These are phyloP conservation scores for Erynnis tages DNA, from an alignment of 2,888 invertebrate species.

Conservation along the genomic window DNA sequence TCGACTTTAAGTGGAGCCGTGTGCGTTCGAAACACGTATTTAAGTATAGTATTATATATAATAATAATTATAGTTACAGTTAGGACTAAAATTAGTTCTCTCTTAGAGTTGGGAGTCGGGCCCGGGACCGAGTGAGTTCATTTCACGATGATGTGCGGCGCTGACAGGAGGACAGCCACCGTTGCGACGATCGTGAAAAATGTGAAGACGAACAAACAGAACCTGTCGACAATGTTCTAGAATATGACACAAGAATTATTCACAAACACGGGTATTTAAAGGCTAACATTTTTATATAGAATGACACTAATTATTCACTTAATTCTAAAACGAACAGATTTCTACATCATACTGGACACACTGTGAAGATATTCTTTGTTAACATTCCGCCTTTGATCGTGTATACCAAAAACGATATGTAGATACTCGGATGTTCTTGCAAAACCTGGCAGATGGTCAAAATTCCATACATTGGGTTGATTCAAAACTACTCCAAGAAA, in stretches of 20 bases:
- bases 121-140: constrained; percentile 60
- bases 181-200: constrained; percentile 96
- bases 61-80: constrained; percentile 44
- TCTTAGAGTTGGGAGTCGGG: constrained; percentile 44
- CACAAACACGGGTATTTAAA: too few species aligned
- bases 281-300: neutral
- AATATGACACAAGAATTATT: too few species aligned
- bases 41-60: constrained; percentile 47
- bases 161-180: constrained; percentile 93
- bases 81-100: constrained; percentile 71
- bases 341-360: too few species aligned
- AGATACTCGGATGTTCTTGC: too few species aligned
- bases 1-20: constrained; percentile 65
- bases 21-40: constrained; percentile 77
- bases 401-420: too few species aligned
- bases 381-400: too few species aligned
- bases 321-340: too few species aligned
- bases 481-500: too few species aligned
- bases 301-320: too few species aligned
- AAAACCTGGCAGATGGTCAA: too few species aligned
- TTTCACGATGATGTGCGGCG: constrained; percentile 97
- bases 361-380: too few species aligned
- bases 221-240: constrained; percentile 81
- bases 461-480: too few species aligned
- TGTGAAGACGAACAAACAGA: constrained; percentile 97